These are phyloP conservation scores for Pluvianellus socialis DNA, from an alignment of 2,113 vertebrate genomes.

Conservation along the genomic window DNA sequence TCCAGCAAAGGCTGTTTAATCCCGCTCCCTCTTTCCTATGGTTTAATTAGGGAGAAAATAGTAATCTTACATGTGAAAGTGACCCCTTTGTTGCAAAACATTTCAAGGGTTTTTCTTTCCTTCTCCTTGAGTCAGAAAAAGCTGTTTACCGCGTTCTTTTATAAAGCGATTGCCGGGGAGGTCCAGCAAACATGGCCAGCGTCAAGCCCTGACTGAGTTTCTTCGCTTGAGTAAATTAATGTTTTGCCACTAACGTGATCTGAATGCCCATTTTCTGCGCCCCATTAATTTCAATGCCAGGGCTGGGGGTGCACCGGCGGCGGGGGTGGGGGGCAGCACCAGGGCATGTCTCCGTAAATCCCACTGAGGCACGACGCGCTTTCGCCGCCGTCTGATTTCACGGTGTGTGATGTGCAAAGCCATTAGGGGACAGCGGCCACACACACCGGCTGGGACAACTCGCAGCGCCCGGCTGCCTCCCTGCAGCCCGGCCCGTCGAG, in stretches of 20 bases:
- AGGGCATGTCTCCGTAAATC: background rate
- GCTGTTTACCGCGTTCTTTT: background rate
- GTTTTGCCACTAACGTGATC: background rate
- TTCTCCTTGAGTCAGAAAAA: background rate
- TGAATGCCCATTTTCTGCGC: background rate
- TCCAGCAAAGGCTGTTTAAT: background rate
- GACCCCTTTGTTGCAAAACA: background rate
- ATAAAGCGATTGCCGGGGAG: background rate
- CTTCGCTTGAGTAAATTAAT: background rate
- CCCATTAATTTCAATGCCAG: background rate
- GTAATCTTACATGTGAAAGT: background rate
- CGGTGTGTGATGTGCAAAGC: background rate
- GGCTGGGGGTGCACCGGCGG: background rate
- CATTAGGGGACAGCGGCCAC: background rate
- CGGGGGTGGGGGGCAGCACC: background rate
- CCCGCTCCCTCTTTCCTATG: background rate
- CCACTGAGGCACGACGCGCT: background rate
- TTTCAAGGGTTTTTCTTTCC: background rate
- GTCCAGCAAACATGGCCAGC: accelerated
- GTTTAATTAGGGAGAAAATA: background rate
- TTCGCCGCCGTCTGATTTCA: background rate
- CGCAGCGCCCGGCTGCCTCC: too few relatives aligned
- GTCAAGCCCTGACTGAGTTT: background rate
- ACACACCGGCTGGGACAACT: background rate
- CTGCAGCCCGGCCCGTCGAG: background rate